phyloP scores from a whole-genome alignment of 2,113 vertebrate genomes.

The Phainopepla nitens region DNA sequence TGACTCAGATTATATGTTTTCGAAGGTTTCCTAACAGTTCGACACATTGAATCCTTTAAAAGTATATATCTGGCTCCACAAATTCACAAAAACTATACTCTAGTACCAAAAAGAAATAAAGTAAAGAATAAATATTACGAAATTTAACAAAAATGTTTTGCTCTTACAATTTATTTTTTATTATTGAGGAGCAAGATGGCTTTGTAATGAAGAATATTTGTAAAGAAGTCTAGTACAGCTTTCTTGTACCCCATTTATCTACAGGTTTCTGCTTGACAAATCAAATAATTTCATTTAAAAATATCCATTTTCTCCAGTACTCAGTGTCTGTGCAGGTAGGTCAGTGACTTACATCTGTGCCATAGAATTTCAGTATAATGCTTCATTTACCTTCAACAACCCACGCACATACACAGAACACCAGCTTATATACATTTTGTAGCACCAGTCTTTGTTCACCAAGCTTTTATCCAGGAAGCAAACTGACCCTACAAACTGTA shows the following conservation, averaged over 20 bases:
- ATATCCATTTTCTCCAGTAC: background rate
- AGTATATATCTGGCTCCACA: background rate
- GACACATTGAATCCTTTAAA: background rate
- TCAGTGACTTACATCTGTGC: constrained; percentile 12
- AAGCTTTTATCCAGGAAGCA: constrained; percentile 22
- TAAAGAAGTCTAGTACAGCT: background rate
- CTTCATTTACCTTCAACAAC: constrained; percentile 40
- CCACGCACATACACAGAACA: background rate
- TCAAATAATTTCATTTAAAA: constrained; percentile 18
- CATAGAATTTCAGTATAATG: constrained; percentile 45
- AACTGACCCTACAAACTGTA: background rate
- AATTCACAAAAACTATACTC: background rate
- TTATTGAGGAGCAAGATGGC: background rate
- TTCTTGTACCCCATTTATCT: background rate
- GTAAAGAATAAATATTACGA: background rate
- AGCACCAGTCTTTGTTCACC: constrained; percentile 1
- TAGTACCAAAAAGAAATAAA: background rate
- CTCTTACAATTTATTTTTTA: background rate
- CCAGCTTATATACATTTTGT: background rate
- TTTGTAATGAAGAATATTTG: background rate
- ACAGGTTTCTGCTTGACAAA: constrained; percentile 7
- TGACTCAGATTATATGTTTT: background rate
- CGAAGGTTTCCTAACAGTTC: background rate
- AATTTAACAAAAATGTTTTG: background rate
- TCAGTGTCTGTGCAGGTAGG: background rate